phyloP scores from a whole-genome alignment of 1,140 invertebrate species.

The Lasioglossum baleicum region DNA sequence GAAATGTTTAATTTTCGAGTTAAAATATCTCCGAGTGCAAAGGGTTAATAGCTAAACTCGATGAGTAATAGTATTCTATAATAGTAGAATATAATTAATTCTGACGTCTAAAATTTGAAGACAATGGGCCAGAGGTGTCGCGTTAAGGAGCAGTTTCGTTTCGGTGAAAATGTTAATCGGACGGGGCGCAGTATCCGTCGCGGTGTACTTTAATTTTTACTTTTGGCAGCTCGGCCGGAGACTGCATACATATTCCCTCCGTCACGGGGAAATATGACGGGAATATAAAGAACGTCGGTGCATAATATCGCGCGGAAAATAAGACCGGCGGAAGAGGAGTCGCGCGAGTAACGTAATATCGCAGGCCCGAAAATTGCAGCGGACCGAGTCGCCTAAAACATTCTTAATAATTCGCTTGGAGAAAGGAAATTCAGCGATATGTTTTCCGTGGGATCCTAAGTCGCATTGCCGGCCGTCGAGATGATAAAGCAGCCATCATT shows the following conservation, averaged over 20 bases:
- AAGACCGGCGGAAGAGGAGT: constrained; percentile 1
- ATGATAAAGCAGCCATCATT: constrained; percentile 77
- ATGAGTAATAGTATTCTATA: too few species aligned
- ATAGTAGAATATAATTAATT: too few species aligned
- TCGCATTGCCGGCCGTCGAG: constrained; percentile 51
- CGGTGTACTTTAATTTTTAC: not conserved
- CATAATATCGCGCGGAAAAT: constrained; percentile 30
- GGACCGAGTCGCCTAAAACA: not conserved
- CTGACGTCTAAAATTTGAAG: too few species aligned
- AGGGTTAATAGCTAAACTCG: too few species aligned
- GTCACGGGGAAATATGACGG: constrained; percentile 27
- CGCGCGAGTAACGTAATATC: constrained; percentile 17
- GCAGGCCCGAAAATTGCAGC: not conserved
- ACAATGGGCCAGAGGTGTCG: too few species aligned
- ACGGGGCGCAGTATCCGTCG: not conserved
- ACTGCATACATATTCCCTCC: constrained; percentile 1
- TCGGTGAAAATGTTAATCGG: not conserved
- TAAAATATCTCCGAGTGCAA: too few species aligned
- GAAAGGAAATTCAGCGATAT: not conserved
- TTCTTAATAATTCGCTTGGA: not conserved
- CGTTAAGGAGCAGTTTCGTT: not conserved
- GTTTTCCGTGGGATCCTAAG: constrained; percentile 35
- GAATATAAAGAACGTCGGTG: constrained; percentile 21
- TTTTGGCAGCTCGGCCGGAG: not conserved
- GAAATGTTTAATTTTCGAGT: too few species aligned